Evolutionary conservation across 2,888 invertebrate species (phyloP), one percentile per base, ranked within the genome.

Genomic region (Cyclophora albipunctata): DNA sequence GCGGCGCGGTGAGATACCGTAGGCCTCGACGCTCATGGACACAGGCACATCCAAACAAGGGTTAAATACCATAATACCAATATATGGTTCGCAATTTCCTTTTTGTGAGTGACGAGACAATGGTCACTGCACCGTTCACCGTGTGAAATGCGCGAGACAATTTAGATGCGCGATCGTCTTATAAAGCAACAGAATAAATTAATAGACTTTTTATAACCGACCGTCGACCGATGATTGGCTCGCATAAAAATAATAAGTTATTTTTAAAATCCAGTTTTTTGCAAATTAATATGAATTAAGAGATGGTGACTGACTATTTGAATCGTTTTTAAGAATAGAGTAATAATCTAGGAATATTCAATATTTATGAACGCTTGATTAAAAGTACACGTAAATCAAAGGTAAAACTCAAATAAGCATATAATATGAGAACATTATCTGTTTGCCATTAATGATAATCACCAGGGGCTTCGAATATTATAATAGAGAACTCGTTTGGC

Each of bases 81-180:
- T 75, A 80, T 77, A 50, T 51, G 71, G 68, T 76, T 78, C 78
- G 80, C 78, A 80, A 82, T 79, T 78, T 78, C 77, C 73, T 78
- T 69, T 80, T 77, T 80, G 82, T 81, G 73, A 79, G 72, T 73
- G 73, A 75, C 64, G 73, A 80, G 76, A 81, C 77, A 80, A 82
- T 81, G 85, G 83, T 84, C 86, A 84, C 78, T 68, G 71, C 70
- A 67, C 60, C 63, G 66, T 68, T 72, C 75, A 78, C 80, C 84
- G 84, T 83, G 84, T 85, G 85, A 84, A 85, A 80, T 73, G 64
- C 62, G 62, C 64, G 67, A 71, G 59, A 60, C 66, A 62, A 67
- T 66, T 66, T 58, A 58, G 51, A 67, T 60, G 58, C 54, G 55
- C 59, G 64, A 71, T 64, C 63, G 59, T 60, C 71, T 65, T 63